Conservation (phyloP, 23 tunicate species). For the Trididemnum nubilum region DNA sequence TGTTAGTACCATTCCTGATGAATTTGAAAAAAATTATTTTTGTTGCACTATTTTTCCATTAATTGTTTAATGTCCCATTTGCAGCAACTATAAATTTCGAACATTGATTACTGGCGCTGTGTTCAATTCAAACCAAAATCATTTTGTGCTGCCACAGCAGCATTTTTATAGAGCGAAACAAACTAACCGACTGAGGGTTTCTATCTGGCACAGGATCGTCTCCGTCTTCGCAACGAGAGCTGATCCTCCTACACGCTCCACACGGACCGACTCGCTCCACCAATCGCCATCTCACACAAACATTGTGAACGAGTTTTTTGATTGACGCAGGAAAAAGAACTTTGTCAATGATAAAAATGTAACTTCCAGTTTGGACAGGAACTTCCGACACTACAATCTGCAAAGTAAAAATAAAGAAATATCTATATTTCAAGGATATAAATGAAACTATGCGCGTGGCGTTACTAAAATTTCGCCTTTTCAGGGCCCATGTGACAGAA, state of each 20-base stretch:
- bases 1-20: too few species aligned
- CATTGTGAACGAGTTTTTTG: conserved; percentile 43
- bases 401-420: background rate
- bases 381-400: conserved; percentile 60
- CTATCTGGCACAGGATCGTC: background rate
- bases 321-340: conserved; percentile 50
- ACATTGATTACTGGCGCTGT: too few species aligned
- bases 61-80: too few species aligned
- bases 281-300: conserved; percentile 11
- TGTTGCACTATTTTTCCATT: too few species aligned
- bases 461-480: too few species aligned
- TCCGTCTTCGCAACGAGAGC: background rate
- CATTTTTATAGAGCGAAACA: too few species aligned
- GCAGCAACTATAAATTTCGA: too few species aligned
- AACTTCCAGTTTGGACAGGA: conserved; percentile 25
- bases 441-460: too few species aligned
- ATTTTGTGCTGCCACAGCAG: too few species aligned
- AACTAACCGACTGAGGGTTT: background rate
- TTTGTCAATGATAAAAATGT: conserved; percentile 58
- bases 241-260: conserved; percentile 34
- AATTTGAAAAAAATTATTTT: too few species aligned
- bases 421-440: background rate
- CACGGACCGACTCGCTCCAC: conserved; percentile 47
- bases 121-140: too few species aligned
- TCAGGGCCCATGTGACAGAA: too few species aligned